Conservation (phyloP, 2,797 vertebrate species). For the Melanotaenia boesemani region DNA sequence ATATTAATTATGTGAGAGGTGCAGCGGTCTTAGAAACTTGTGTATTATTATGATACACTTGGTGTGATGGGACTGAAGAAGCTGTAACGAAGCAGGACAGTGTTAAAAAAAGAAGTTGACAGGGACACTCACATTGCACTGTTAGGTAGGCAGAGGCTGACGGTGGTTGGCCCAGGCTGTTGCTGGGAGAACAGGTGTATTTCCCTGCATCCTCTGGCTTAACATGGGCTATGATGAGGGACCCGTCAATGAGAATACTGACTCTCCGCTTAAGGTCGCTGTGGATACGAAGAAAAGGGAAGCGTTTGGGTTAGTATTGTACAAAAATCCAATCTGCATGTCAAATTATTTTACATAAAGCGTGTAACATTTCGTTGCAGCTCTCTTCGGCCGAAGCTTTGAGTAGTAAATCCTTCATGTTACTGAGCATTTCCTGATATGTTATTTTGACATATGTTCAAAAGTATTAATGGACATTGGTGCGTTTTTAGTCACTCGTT, state of each 20-base stretch:
- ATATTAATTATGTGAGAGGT: too few relatives aligned
- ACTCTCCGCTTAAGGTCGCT: conserved; percentile 97
- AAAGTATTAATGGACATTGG: not conserved
- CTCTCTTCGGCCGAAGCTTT: not conserved
- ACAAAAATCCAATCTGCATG: not conserved
- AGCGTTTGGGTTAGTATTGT: not conserved
- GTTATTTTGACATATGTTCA: not conserved
- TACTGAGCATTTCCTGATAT: not conserved
- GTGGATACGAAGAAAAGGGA: conserved; percentile 26
- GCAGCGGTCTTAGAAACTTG: too few relatives aligned
- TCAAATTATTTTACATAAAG: not conserved
- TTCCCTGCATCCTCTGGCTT: conserved; percentile 97
- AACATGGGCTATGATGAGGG: conserved; percentile 95
- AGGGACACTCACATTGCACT: conserved; percentile 93
- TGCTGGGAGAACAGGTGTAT: conserved; percentile 98
- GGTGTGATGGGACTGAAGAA: too few relatives aligned
- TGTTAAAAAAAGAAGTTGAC: not conserved
- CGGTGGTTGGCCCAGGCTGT: conserved; percentile 95
- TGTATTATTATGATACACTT: too few relatives aligned
- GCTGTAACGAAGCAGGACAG: not conserved
- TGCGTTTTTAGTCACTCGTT: not conserved
- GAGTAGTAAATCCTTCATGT: not conserved
- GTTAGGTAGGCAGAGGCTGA: conserved; percentile 94
- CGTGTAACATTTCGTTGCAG: not conserved
- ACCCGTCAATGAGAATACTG: conserved; percentile 96